Percentiles rank a stretch among this genome's conserved stretches.
Conservation (phyloP, 2,113 vertebrate genomes). For the Leptobrachium ailaonicum region DNA sequence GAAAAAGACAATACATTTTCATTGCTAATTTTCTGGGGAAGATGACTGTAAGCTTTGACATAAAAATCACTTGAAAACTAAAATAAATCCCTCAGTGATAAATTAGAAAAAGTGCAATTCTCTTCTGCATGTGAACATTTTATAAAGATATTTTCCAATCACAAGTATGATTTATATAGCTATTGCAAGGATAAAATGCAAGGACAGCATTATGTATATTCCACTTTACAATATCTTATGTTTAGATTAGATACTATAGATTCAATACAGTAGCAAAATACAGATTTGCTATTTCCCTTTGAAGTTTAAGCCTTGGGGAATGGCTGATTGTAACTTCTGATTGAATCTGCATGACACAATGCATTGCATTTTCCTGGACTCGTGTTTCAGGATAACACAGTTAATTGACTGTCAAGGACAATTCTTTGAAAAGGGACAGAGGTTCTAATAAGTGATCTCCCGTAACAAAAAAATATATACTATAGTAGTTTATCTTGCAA, state of each 20-base stretch:
- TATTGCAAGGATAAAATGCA: background rate
- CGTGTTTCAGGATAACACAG: slow-evolving; percentile 25
- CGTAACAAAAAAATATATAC: background rate
- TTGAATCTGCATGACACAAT: slow-evolving; percentile 41
- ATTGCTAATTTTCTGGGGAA: no score
- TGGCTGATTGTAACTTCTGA: slow-evolving; percentile 31
- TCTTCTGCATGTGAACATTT: background rate
- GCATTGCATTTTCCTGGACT: slow-evolving; percentile 8
- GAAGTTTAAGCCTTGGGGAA: slow-evolving; percentile 24
- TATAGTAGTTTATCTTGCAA: background rate
- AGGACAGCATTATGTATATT: slow-evolving; percentile 9
- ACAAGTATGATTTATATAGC: no score
- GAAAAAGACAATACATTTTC: no score
- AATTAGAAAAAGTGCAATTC: background rate
- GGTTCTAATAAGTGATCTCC: slow-evolving; percentile 16
- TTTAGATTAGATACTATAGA: background rate
- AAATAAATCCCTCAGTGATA: no score
- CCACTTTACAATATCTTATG: slow-evolving; percentile 19
- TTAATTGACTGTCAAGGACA: slow-evolving; percentile 47
- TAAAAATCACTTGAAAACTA: no score
- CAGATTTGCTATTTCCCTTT: slow-evolving; percentile 21
- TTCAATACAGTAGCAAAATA: slow-evolving; percentile 33
- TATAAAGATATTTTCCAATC: no score
- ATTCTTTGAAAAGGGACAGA: slow-evolving; percentile 37
- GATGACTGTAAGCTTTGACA: no score